A percentile compares a stretch with the other conserved stretches of the same genome.
phyloP scores from a whole-genome alignment of 2,888 invertebrate species.

The Acanthococcus lagerstroemiae region DNA sequence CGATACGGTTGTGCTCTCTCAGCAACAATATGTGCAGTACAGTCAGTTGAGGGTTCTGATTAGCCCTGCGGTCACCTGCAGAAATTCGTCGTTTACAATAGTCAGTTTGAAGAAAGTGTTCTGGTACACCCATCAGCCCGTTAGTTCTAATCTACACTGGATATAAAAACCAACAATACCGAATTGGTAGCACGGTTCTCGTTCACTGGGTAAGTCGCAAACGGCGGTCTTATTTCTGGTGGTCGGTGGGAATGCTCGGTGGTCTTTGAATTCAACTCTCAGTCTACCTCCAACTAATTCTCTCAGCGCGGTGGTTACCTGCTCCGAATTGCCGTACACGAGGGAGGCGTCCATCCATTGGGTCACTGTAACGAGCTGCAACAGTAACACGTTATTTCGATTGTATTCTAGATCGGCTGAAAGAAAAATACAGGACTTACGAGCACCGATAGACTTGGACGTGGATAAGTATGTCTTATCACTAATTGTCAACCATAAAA shows the following conservation, averaged over 20 bases:
- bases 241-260: slow-evolving; percentile 62
- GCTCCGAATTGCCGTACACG: slow-evolving; percentile 38
- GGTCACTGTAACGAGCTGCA: slow-evolving; percentile 38
- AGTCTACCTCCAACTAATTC: slow-evolving; percentile 37
- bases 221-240: slow-evolving; percentile 56
- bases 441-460: too few relatives aligned
- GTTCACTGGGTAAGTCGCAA: slow-evolving; percentile 53
- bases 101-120: background rate
- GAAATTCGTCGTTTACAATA: too few relatives aligned
- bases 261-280: slow-evolving; percentile 50
- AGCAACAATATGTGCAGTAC: slow-evolving; percentile 62
- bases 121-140: too few relatives aligned
- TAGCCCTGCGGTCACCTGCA: slow-evolving; percentile 63
- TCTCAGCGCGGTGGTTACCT: slow-evolving; percentile 36
- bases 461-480: too few relatives aligned
- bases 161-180: slow-evolving; percentile 47
- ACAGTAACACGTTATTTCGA: too few relatives aligned
- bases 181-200: slow-evolving; percentile 60
- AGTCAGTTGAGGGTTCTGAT: slow-evolving; percentile 66
- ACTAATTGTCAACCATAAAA: too few relatives aligned
- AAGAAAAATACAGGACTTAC: slow-evolving; percentile 1
- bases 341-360: slow-evolving; percentile 39
- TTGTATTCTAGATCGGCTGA: background rate
- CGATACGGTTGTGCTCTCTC: slow-evolving; percentile 72
- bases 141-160: too few relatives aligned